Base-by-base conservation (phyloP, 2,888 invertebrate genomes). In the Perizoma affinitatum region DNA sequence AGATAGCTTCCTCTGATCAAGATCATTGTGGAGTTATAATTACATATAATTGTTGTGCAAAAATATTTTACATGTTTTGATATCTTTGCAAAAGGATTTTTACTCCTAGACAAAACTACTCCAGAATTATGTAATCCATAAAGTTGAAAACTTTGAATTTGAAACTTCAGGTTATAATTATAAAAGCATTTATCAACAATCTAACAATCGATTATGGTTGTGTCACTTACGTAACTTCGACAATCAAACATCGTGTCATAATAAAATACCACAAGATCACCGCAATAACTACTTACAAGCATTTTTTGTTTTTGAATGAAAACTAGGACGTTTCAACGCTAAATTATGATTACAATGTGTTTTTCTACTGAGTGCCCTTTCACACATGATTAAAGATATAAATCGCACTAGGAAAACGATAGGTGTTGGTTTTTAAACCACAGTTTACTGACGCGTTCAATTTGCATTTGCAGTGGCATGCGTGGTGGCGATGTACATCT, bases 361-460 rank as follows among this genome's bases (percentile, higher is more conserved):
- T 58, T 50, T 49, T 45, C 10, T 49, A 49, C 40, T 47, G 35
- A 45, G 53, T 49, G 49, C 50, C 45, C 51, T 40, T 60, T 49
- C 52, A 55, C 61, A 66, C 65, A 69, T 66, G 60, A 69, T 66
- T 69, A 63, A 62, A 5, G 47, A 69, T 72, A 9, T 2, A 57
- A 40, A 43, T 46, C 35, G 58, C 40, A 49, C 48, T 44, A 40
- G 43, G 41, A 59, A 42, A 5, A 0, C n/a, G 42, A 42, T 4
- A 5, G 10, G n/a, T 10, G 10, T 42, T n/a, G n/a, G n/a, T n/a
- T n/a, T n/a, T n/a, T n/a, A n/a, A n/a, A n/a, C n/a, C n/a, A n/a
- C n/a, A 1, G n/a, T 5, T 42, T 42, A 22, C 5, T 5, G 5
- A 38, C 6, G 38, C 6, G 7, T 38, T 38, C 38, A 22, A 22